Evolutionary conservation across 2,797 vertebrate genomes (phyloP).

Genomic region (Parauchenoglanis punctatus): DNA sequence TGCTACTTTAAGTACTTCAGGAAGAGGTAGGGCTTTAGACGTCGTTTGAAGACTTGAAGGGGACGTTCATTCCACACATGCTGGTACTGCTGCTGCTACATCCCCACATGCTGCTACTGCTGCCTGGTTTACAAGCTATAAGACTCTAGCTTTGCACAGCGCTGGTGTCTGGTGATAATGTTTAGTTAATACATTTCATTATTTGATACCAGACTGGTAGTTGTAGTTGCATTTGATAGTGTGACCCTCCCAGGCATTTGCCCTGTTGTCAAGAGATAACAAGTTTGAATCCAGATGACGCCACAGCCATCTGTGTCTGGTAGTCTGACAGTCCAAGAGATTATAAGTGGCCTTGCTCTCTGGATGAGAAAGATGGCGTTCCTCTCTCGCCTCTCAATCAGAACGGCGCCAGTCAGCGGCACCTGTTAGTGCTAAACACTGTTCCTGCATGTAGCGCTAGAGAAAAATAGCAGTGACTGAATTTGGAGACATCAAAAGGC

Average conservation of each 20-base stretch:
- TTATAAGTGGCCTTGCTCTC: conserved; percentile 17
- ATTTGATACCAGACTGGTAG: not conserved
- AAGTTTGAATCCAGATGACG: not conserved
- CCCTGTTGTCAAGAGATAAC: not conserved
- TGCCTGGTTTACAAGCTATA: not conserved
- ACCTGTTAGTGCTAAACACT: not conserved
- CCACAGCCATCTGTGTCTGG: not conserved
- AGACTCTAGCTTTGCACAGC: not conserved
- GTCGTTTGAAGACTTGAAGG: not conserved
- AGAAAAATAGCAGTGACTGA: not conserved
- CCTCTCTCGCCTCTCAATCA: not conserved
- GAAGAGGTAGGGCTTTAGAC: not conserved
- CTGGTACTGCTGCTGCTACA: not conserved
- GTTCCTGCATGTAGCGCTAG: not conserved
- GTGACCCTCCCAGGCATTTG: not conserved
- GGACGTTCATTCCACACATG: too few species aligned
- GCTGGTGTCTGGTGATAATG: not conserved
- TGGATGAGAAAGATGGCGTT: not conserved
- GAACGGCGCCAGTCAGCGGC: not conserved
- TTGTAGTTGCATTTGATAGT: not conserved
- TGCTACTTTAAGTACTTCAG: not conserved
- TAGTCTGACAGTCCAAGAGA: conserved; percentile 9
- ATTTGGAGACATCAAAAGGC: not conserved
- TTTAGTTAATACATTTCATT: not conserved
- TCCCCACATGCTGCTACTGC: not conserved